Evolutionary conservation across 1,140 invertebrate genomes (phyloP), one percentile per base, ranked within the genome.

Genomic region (Reticulitermes speratus): DNA sequence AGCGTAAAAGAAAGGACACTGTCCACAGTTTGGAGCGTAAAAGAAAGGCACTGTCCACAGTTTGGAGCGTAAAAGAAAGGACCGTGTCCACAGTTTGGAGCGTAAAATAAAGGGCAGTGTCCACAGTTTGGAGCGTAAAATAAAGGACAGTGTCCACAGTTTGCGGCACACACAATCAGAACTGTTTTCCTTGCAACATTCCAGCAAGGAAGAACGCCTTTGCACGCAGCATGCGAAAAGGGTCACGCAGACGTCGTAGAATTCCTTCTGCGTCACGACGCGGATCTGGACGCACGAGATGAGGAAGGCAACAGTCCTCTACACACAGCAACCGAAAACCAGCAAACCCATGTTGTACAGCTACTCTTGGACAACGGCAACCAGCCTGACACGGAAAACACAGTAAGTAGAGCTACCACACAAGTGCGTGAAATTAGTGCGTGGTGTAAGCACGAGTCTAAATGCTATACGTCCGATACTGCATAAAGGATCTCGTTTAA

Each of bases 271-370:
- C 87, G 84, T 44, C 87, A 88, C 21, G 89, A 88, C 19, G 92
- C 93, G 2, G 91, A 93, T 82, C 90, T 93, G 86, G 92, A 94
- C 85, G 92, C 93, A 3, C 91, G 94, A 90, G 96, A 97, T 91
- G 92, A 93, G 85, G 94, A 96, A 59, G 96, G 95, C 25, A 96
- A 97, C 88, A 95, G 95, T 0, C 95, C 96, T 0, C 91, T 98
- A 23, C 97, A 98, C 90, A 91, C 96, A 32, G 96, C 96, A 25
- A 96, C 96, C 25, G 94, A 95, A 88, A 96, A 96, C 89, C 94
- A 96, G 89, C 95, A 97, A 89, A 94, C 94, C 5, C 92, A 92
- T 69, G 93, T 97, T 44, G 96, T 96, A 48, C 93, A 94, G 87
- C 91, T 95, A 81, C 91, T 98, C 25, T 89, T 95, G 38, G 93